phyloP scores from a whole-genome alignment of 1,140 invertebrate species.

The Papilio polytes region DNA sequence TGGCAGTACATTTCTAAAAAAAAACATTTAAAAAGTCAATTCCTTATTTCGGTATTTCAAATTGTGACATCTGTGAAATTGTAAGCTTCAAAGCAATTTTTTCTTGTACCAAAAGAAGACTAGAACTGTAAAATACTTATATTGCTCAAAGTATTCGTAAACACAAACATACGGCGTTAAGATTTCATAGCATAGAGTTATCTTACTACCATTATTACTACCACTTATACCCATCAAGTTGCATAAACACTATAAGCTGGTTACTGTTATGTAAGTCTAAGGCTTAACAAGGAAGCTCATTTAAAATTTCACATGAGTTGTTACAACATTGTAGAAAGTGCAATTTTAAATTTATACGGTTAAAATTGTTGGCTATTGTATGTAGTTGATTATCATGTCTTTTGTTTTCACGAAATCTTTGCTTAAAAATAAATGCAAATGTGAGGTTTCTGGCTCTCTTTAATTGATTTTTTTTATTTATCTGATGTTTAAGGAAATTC shows the following conservation, averaged over 20 bases:
- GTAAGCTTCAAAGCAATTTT: too few species aligned
- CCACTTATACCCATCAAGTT: not conserved
- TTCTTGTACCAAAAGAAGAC: too few species aligned
- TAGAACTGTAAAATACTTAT: too few species aligned
- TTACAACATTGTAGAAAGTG: constrained; percentile 2
- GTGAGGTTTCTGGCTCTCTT: not conserved
- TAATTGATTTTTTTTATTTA: not conserved
- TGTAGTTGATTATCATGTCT: not conserved
- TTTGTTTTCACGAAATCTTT: not conserved
- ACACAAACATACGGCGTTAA: too few species aligned
- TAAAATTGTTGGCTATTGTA: not conserved
- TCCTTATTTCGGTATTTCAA: too few species aligned
- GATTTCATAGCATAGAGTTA: not conserved
- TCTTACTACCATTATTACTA: too few species aligned
- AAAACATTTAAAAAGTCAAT: not conserved
- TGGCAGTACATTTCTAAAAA: constrained; percentile 87
- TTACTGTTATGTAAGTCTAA: not conserved
- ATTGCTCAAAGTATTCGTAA: too few species aligned
- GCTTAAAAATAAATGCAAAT: not conserved
- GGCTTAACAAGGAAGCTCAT: not conserved
- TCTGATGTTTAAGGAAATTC: not conserved
- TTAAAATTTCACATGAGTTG: not conserved
- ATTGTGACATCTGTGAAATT: too few species aligned
- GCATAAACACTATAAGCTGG: not conserved
- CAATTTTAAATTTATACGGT: not conserved